Base-by-base conservation (phyloP, 2,797 vertebrate species). In the Centroberyx gerrardi region DNA sequence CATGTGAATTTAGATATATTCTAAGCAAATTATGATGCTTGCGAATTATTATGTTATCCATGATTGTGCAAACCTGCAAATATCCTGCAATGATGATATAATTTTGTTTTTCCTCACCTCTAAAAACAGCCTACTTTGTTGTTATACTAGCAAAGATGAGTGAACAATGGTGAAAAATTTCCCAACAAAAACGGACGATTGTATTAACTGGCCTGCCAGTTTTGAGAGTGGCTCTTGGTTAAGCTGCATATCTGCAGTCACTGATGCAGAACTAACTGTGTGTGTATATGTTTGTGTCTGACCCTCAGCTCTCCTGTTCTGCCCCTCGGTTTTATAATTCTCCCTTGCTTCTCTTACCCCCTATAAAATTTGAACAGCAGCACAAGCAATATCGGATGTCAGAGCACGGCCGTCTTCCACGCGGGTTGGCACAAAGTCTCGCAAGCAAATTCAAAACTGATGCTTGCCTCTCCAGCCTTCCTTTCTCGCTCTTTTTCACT, bases 381-480 rank as follows among this genome's bases (percentile, higher is more conserved):
- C 69, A 46, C 33, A 48, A 62, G 72, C 76, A 48, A 62, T 74
- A 42, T 49, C 54, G 40, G 67, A 82, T 66, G 40, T 76, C 70
- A 56, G 74, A 49, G 58, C 56, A 54, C 44, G 69, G 83, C 86
- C 54, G 74, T 83, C 78, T 76, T 86, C 83, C 87, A 81, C 78
- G 56, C 68, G 80, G 58, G 55, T 61, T 90, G 88, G 87, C 87
- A 72, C 61, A 65, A 59, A 88, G 65, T 83, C 81, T 54, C 2
- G 31, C 51, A 36, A 80, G 77, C 62, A 86, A 88, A 88, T 84
- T 84, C 68, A 79, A 87, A 90, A 83, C 87, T 62, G 85, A 69
- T 86, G 88, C 77, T 81, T 4, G 17, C 67, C 70, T 74, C 60
- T 31, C 1, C 13, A 65, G 40, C 44, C n/a, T 52, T 76, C 28